phyloP scores from a whole-genome alignment of 2,888 invertebrate species.

The Hirtodrosophila alboralis region DNA sequence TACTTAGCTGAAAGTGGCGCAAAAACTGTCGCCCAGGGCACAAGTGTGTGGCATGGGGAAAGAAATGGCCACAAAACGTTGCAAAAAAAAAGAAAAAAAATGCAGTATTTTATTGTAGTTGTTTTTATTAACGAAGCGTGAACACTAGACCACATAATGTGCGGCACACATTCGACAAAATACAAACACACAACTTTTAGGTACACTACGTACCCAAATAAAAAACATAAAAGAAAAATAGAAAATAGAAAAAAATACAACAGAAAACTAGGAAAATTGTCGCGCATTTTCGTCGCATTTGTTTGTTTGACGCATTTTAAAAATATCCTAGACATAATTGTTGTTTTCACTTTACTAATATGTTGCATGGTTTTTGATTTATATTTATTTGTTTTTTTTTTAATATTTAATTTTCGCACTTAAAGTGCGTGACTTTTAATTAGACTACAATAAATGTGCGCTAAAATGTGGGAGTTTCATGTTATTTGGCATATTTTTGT shows the following conservation, averaged over 20 bases:
- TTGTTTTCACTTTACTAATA: slow-evolving; percentile 65
- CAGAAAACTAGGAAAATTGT: slow-evolving; percentile 51
- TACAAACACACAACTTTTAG: slow-evolving; percentile 41
- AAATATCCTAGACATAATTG: slow-evolving; percentile 69
- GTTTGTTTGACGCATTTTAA: slow-evolving; percentile 72
- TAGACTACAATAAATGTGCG: slow-evolving; percentile 64
- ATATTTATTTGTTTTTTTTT: slow-evolving; percentile 16
- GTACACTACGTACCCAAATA: slow-evolving; percentile 44
- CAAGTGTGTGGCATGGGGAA: slow-evolving; percentile 3
- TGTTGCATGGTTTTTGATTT: slow-evolving; percentile 64
- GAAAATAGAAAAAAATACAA: slow-evolving; percentile 33
- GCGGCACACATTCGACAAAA: slow-evolving; percentile 68
- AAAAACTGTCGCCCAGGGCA: slow-evolving; percentile 42
- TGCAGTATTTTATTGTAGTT: slow-evolving; percentile 29
- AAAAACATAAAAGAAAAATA: slow-evolving; percentile 25
- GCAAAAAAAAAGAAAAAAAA: no score
- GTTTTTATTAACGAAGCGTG: slow-evolving; percentile 72
- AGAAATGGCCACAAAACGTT: slow-evolving; percentile 34
- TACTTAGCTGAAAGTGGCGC: slow-evolving; percentile 60
- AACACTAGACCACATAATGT: slow-evolving; percentile 78
- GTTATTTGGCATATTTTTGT: not conserved
- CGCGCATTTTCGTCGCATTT: slow-evolving; percentile 46
- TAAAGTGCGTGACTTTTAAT: slow-evolving; percentile 74
- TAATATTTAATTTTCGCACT: slow-evolving; percentile 48
- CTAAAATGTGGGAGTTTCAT: slow-evolving; percentile 37